Conservation (phyloP, 2,888 invertebrate genomes). For the Rotaria magnacalcarata region DNA sequence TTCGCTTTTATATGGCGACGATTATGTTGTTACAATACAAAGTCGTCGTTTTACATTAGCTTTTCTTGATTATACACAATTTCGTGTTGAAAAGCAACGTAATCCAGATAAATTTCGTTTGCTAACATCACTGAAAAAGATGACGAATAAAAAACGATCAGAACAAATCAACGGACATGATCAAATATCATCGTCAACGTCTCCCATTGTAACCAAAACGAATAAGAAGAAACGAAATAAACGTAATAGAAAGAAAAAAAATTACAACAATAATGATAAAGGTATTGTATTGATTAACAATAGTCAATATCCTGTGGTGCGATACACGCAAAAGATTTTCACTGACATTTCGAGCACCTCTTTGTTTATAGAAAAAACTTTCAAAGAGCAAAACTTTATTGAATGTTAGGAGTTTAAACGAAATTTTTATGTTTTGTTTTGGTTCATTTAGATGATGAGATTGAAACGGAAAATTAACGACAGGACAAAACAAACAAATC, state of each 20-base stretch:
- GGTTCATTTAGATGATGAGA: neutral
- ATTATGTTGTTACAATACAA: constrained; percentile 8
- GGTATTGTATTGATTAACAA: neutral
- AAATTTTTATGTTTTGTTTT: neutral
- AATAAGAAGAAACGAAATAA: neutral
- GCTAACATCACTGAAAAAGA: neutral
- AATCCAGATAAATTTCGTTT: neutral
- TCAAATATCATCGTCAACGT: neutral
- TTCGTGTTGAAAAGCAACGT: neutral
- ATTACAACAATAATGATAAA: neutral
- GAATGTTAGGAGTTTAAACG: no score
- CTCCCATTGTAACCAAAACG: neutral
- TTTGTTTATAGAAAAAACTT: no score
- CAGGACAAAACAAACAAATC: neutral
- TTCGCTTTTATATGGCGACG: constrained; percentile 1
- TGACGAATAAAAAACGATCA: neutral
- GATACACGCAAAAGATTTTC: no score
- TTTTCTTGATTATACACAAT: constrained; percentile 3
- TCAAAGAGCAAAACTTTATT: no score
- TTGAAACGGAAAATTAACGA: neutral
- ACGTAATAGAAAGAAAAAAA: neutral
- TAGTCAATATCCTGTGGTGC: no score
- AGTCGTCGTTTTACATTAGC: constrained; percentile 1
- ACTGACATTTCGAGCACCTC: no score
- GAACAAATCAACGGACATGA: neutral